A percentile compares a stretch with the other conserved stretches of the same genome.
These are phyloP conservation scores for Otus sunia DNA, from an alignment of 2,113 vertebrate species.

Conservation along the genomic window DNA sequence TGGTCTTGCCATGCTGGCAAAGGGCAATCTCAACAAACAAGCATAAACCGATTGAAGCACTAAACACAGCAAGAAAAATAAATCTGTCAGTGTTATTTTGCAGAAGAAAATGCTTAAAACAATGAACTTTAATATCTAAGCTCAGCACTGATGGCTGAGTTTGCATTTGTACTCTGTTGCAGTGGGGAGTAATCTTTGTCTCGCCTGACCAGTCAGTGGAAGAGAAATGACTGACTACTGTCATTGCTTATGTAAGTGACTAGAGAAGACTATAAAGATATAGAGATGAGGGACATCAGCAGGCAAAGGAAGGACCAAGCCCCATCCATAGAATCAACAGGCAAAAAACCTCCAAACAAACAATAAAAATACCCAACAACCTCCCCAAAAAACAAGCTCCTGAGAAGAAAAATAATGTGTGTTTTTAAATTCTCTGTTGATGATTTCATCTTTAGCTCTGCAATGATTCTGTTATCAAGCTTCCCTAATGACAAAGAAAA, in stretches of 20 bases:
- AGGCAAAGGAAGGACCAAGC: background rate
- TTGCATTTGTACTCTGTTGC: background rate
- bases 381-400: fast-evolving
- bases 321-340: background rate
- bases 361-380: background rate
- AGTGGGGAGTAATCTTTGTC: background rate
- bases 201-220: background rate
- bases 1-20: background rate
- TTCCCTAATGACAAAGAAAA: background rate
- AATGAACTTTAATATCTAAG: background rate
- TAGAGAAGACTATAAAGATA: background rate
- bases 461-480: background rate
- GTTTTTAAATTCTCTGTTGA: background rate
- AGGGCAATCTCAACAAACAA: background rate
- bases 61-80: background rate
- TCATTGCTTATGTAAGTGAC: background rate
- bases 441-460: background rate
- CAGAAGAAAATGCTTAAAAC: background rate
- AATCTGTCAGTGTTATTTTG: background rate
- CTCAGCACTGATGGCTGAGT: background rate
- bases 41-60: background rate
- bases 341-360: background rate
- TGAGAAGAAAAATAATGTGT: background rate
- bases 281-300: background rate
- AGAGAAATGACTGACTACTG: background rate